A percentile compares a stretch with the other conserved stretches of the same genome.
Evolutionary conservation across 2,888 invertebrate species (phyloP).

Genomic region (Drosophila barbarae): DNA sequence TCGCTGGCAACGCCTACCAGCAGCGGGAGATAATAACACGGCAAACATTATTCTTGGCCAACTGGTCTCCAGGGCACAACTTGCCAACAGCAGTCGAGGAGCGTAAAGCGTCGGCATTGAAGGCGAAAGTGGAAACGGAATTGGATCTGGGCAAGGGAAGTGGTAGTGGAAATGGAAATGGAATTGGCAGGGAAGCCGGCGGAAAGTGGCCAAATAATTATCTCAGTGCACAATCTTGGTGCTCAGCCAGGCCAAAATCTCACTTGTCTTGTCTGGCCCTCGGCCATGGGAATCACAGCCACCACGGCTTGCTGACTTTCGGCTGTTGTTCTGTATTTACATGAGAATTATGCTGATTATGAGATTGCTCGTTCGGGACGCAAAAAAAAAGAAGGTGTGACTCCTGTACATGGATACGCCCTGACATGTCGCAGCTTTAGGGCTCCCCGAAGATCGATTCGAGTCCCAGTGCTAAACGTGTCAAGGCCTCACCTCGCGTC

Average conservation of each 20-base stretch:
- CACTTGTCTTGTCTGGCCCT: conserved; percentile 42
- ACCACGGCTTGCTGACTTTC: conserved; percentile 19
- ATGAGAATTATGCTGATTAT: conserved; percentile 73
- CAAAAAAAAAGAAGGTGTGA: conserved; percentile 36
- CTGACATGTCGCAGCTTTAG: conserved; percentile 34
- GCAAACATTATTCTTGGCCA: conserved; percentile 60
- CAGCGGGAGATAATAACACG: conserved; percentile 64
- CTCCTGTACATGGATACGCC: conserved; percentile 28
- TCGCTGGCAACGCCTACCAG: conserved; percentile 67
- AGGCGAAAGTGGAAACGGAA: conserved; percentile 55
- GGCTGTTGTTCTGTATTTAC: conserved; percentile 52
- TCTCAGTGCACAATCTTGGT: conserved; percentile 66
- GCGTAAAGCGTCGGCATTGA: conserved; percentile 67
- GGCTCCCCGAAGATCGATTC: conserved; percentile 44
- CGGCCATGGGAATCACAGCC: conserved; percentile 62
- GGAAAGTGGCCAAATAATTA: conserved; percentile 64
- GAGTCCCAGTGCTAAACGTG: conserved; percentile 23
- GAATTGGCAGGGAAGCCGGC: conserved; percentile 34
- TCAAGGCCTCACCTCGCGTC: conserved; percentile 27
- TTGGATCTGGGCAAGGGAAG: conserved; percentile 29
- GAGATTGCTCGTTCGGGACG: conserved; percentile 55
- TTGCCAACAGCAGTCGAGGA: conserved; percentile 65
- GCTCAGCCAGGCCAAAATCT: conserved; percentile 40
- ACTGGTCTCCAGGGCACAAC: conserved; percentile 71
- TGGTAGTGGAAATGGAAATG: conserved; percentile 17